A percentile compares a stretch with the other conserved stretches of the same genome.
Conservation (phyloP, 2,888 invertebrate genomes). For the Mamestra brassicae region DNA sequence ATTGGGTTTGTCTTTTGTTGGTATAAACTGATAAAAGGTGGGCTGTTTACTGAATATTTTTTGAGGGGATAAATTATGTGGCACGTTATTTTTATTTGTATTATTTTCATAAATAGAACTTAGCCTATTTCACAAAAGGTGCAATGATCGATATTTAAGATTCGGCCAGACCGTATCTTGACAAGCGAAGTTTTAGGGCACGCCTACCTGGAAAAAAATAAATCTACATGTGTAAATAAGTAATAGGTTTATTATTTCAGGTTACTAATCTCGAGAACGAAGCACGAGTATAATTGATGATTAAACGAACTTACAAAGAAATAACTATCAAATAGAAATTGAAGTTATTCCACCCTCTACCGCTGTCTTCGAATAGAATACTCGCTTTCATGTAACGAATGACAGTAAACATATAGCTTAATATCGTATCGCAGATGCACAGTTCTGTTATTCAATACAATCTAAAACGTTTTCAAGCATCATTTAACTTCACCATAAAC, state of each 20-base stretch:
- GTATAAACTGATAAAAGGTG: slow-evolving; percentile 3
- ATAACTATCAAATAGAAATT: not conserved
- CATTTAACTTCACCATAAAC: slow-evolving; percentile 46
- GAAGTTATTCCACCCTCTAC: not conserved
- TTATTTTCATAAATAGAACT: not conserved
- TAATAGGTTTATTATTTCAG: too few relatives aligned
- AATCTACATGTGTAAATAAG: too few relatives aligned
- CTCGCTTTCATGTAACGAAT: not conserved
- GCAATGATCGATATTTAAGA: too few relatives aligned
- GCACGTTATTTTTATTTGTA: not conserved
- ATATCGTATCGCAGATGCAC: not conserved
- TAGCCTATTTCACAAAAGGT: too few relatives aligned
- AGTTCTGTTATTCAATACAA: slow-evolving; percentile 31
- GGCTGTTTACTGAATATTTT: not conserved
- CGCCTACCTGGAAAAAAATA: too few relatives aligned
- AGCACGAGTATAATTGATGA: too few relatives aligned
- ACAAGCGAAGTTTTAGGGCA: too few relatives aligned
- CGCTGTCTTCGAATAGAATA: too few relatives aligned
- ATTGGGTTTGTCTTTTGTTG: slow-evolving; percentile 23
- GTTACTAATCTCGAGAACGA: too few relatives aligned
- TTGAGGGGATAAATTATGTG: not conserved
- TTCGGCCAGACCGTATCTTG: too few relatives aligned
- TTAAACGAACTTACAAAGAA: too few relatives aligned
- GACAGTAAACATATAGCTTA: not conserved
- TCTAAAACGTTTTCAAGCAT: slow-evolving; percentile 42